Conservation (phyloP, 2,888 invertebrate genomes). For the Eucriotettix oculatus region DNA sequence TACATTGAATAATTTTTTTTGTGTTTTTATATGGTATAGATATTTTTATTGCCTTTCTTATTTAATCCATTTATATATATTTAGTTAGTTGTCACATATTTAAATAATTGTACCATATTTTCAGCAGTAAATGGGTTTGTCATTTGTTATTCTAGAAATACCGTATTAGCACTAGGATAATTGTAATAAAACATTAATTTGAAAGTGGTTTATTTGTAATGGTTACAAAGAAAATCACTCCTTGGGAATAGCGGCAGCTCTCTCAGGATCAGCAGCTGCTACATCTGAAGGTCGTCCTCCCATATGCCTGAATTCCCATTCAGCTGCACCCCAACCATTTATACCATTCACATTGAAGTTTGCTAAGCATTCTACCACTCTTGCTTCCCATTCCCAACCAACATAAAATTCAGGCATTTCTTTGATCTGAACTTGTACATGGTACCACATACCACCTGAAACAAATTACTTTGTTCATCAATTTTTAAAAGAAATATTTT, state of each 20-base stretch:
- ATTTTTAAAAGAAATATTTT: neutral
- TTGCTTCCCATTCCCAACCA: constrained; percentile 39
- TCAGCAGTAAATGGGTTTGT: too few species aligned
- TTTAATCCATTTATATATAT: too few species aligned
- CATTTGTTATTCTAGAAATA: too few species aligned
- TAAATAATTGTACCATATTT: too few species aligned
- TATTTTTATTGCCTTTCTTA: too few species aligned
- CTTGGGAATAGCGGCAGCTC: constrained; percentile 1
- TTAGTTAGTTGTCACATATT: too few species aligned
- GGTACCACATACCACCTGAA: constrained; percentile 32
- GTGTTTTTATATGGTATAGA: too few species aligned
- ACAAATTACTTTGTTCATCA: constrained; percentile 8
- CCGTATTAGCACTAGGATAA: neutral
- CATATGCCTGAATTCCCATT: constrained; percentile 40
- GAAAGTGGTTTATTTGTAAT: neutral
- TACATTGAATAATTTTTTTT: too few species aligned
- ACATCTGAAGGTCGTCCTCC: neutral
- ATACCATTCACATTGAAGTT: constrained; percentile 40
- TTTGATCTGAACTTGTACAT: constrained; percentile 33
- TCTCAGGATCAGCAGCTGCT: constrained; percentile 3
- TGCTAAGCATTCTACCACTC: constrained; percentile 40
- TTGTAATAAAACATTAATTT: neutral
- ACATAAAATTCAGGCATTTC: constrained; percentile 39
- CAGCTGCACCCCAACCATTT: constrained; percentile 44
- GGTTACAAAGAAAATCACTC: neutral